Evolutionary conservation across 2,113 vertebrate genomes (phyloP).

Genomic region (Alethe castanea): DNA sequence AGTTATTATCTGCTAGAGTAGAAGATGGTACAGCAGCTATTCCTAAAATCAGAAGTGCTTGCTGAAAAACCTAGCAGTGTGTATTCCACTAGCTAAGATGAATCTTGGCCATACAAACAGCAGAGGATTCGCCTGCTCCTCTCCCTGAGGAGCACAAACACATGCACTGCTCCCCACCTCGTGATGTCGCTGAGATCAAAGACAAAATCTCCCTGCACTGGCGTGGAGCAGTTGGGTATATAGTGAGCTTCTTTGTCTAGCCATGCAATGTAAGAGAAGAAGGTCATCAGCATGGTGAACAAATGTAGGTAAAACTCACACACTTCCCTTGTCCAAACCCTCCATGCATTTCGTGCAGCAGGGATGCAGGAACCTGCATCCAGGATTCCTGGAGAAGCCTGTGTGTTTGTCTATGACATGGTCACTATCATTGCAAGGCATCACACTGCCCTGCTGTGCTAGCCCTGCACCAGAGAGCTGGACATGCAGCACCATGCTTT

Average conservation of each 20-base stretch:
- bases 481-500: not conserved
- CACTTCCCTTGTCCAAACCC: not conserved
- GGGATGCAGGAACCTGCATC: not conserved
- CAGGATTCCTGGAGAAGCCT: not conserved
- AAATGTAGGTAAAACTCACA: not conserved
- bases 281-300: not conserved
- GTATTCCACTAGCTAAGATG: not conserved
- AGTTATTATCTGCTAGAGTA: not conserved
- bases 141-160: not conserved
- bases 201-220: not conserved
- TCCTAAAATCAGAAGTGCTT: not conserved
- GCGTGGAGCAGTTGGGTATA: not conserved
- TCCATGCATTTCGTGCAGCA: not conserved
- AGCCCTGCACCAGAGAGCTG: not conserved
- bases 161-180: not conserved
- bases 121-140: not conserved
- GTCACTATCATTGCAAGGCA: not conserved
- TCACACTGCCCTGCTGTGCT: not conserved
- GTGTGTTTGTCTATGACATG: fast-evolving
- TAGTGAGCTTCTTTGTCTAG: not conserved
- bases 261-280: not conserved
- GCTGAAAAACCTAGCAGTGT: fast-evolving
- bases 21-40: not conserved
- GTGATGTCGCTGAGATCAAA: not conserved
- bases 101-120: not conserved